phyloP scores from a whole-genome alignment of 2,888 invertebrate species.

The Stenotaenia linearis region DNA sequence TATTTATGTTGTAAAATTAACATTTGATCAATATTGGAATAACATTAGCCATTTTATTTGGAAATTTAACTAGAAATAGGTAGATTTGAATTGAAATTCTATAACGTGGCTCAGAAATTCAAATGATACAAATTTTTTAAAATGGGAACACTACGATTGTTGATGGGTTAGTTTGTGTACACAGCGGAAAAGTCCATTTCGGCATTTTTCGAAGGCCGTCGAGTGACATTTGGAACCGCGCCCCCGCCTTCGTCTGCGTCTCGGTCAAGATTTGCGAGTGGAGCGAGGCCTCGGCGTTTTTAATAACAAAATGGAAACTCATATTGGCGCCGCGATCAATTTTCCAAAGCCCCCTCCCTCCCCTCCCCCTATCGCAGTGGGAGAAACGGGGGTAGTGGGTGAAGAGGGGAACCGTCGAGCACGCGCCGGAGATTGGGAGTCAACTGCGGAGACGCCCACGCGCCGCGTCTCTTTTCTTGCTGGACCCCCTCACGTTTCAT shows the following conservation, averaged over 20 bases:
- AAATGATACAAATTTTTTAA: no score
- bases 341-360: slow-evolving; percentile 3
- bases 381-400: not conserved
- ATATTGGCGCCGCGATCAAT: slow-evolving; percentile 31
- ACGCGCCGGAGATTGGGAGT: slow-evolving; percentile 19
- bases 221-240: not conserved
- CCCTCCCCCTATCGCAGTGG: not conserved
- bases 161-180: slow-evolving; percentile 1
- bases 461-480: slow-evolving; percentile 18
- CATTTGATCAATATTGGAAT: no score
- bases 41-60: no score
- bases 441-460: slow-evolving; percentile 15
- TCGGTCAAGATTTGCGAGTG: slow-evolving; percentile 27
- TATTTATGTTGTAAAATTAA: no score
- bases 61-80: no score
- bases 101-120: no score
- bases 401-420: not conserved
- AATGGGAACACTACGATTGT: not conserved
- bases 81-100: no score
- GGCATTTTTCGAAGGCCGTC: slow-evolving; percentile 19
- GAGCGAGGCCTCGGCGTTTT: slow-evolving; percentile 28
- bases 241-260: not conserved
- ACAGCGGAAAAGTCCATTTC: not conserved
- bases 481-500: slow-evolving; percentile 8
- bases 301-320: slow-evolving; percentile 31